phyloP scores from a whole-genome alignment of 2,113 vertebrate species.

The Cygnus buccinator region DNA sequence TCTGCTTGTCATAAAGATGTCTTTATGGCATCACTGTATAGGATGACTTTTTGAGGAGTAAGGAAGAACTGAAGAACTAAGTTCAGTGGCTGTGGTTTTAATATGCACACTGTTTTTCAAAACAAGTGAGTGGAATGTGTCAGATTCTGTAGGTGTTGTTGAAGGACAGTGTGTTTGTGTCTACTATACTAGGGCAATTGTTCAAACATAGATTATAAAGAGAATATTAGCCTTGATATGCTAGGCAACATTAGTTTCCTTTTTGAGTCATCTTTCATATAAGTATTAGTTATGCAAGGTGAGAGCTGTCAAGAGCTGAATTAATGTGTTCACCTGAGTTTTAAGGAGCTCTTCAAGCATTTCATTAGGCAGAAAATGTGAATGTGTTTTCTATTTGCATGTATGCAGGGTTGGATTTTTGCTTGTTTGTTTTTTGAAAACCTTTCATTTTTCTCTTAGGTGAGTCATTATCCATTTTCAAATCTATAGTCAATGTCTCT shows the following conservation, averaged over 20 bases:
- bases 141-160: background rate
- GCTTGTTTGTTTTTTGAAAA: background rate
- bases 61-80: background rate
- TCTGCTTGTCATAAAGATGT: background rate
- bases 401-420: background rate
- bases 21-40: background rate
- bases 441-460: background rate
- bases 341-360: background rate
- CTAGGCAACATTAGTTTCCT: background rate
- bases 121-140: background rate
- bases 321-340: background rate
- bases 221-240: background rate
- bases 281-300: background rate
- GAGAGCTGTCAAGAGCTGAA: background rate
- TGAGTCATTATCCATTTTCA: background rate
- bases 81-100: background rate
- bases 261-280: background rate
- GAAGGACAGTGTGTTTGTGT: background rate
- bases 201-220: background rate
- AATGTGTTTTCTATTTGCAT: background rate
- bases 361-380: background rate
- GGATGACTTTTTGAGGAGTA: background rate
- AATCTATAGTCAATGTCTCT: background rate
- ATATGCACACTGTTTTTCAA: background rate
- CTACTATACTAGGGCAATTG: conserved; percentile 5